Base-by-base conservation (phyloP, 2,113 vertebrate species). In the Bubo scandiacus region DNA sequence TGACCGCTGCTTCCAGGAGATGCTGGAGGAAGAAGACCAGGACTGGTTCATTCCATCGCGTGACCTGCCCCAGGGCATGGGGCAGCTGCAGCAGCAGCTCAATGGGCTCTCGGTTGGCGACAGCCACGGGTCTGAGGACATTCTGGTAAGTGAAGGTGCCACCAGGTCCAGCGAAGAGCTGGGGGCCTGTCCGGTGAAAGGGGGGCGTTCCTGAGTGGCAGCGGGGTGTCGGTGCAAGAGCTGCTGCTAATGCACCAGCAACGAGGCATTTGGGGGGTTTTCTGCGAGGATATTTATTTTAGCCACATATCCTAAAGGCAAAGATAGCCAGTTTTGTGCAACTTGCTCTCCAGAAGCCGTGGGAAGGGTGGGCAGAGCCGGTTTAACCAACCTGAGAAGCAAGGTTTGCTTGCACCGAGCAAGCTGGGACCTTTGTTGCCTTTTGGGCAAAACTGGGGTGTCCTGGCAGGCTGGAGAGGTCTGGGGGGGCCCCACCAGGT, bases 1-100 rank as follows among this genome's bases (percentile, higher is more conserved):
- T 22, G 99, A 99, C 91, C 99, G 99, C 70, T 99, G 99, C 97
- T 99, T 99, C 98, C 99, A 99, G 97, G 99, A 99, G 98, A 99
- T 99, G 99, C 97, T 99, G 96, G 99, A 99, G 67, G 99, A 99
- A 84, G 99, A 99, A 85, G 99, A 99, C 92, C 98, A 99, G 98
- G 99, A 99, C 75, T 99, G 99, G 99, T 99, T 99, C 98, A 99
- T 99, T 89, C 99, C 99, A 6, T 98, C 99, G 0, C 98, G 99
- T 15, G 99, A 99, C 97, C 98, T 99, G 62, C 99, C 99, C 66
- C 98, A 99, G 96, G 99, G 98, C 21, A 90, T 99, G 84, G 99
- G 98, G 65, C 99, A 99, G 97, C 98, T 99, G 96, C 99, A 99
- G 97, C 99, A 99, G 96, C 99, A 99, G 98, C 98, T 99, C 83